These are phyloP conservation scores for Sparidentex hasta DNA, from an alignment of 2,797 vertebrate species.

Conservation along the genomic window DNA sequence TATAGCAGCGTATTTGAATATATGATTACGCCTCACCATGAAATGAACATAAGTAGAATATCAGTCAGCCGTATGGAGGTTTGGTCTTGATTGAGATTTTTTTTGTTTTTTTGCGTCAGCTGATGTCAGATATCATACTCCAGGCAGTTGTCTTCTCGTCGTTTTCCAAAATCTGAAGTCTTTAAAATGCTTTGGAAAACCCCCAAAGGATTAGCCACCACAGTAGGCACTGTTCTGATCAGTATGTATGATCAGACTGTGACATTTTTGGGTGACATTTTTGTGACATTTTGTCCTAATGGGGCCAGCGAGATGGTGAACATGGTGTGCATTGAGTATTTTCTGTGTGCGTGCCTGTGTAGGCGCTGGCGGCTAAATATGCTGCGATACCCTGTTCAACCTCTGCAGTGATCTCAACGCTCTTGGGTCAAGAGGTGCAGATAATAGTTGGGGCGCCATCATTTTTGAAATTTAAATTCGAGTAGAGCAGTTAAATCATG, in stretches of 20 bases:
- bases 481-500: constrained; percentile 51
- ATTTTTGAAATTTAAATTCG: constrained; percentile 25
- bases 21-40: background rate
- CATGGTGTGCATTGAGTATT: constrained; percentile 58
- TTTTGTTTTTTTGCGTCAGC: background rate
- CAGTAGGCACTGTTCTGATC: constrained; percentile 51
- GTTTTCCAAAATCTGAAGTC: constrained; percentile 32
- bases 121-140: constrained; percentile 26
- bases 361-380: background rate
- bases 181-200: constrained; percentile 22
- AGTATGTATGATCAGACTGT: constrained; percentile 74
- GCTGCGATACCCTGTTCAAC: constrained; percentile 11
- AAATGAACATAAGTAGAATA: constrained; percentile 14
- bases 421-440: constrained; percentile 25
- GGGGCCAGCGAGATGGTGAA: constrained; percentile 57
- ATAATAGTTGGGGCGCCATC: constrained; percentile 19
- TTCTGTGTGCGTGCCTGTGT: constrained; percentile 10
- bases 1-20: constrained; percentile 12
- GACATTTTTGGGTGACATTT: constrained; percentile 82
- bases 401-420: constrained; percentile 29
- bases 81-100: constrained; percentile 6
- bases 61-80: background rate
- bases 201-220: constrained; percentile 26
- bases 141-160: constrained; percentile 9
- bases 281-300: constrained; percentile 78